Conservation (phyloP, 1,140 invertebrate species). For the Achroia grisella region DNA sequence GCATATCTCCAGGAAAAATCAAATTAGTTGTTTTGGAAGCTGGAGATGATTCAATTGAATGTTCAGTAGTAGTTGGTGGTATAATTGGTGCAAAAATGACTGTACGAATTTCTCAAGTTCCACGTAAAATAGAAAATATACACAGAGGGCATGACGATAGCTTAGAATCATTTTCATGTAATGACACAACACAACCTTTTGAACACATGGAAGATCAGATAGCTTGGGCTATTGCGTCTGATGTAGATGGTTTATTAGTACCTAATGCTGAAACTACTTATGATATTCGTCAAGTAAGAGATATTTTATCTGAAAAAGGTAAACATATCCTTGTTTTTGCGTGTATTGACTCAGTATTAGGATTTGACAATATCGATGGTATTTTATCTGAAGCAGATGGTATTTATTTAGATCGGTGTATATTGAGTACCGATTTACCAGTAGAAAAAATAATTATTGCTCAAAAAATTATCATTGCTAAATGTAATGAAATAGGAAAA, state of each 20-base stretch:
- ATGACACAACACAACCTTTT: constrained; percentile 36
- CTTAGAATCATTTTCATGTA: constrained; percentile 31
- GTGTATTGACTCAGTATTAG: constrained; percentile 80
- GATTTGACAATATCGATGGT: constrained; percentile 79
- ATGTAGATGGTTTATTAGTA: constrained; percentile 55
- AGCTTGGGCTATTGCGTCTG: constrained; percentile 49
- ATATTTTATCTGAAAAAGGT: constrained; percentile 50
- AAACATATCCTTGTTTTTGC: constrained; percentile 68
- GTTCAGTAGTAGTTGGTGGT: constrained; percentile 40
- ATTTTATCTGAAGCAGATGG: constrained; percentile 79
- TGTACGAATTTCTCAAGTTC: constrained; percentile 48
- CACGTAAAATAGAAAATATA: constrained; percentile 28
- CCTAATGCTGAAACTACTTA: constrained; percentile 40
- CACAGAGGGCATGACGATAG: constrained; percentile 25
- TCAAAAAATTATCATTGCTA: constrained; percentile 81
- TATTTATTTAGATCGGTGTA: constrained; percentile 79
- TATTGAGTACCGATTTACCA: constrained; percentile 82
- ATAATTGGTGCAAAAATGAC: constrained; percentile 57
- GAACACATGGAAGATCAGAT: constrained; percentile 60
- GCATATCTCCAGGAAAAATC: constrained; percentile 44
- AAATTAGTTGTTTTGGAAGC: constrained; percentile 48
- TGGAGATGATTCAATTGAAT: constrained; percentile 61
- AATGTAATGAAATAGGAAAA: constrained; percentile 74
- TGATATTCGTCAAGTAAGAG: constrained; percentile 44
- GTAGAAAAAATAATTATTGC: constrained; percentile 86